A percentile compares a stretch with the other conserved stretches of the same genome.
Evolutionary conservation across 2,113 vertebrate genomes (phyloP).

Genomic region (Opisthocomus hoazin): DNA sequence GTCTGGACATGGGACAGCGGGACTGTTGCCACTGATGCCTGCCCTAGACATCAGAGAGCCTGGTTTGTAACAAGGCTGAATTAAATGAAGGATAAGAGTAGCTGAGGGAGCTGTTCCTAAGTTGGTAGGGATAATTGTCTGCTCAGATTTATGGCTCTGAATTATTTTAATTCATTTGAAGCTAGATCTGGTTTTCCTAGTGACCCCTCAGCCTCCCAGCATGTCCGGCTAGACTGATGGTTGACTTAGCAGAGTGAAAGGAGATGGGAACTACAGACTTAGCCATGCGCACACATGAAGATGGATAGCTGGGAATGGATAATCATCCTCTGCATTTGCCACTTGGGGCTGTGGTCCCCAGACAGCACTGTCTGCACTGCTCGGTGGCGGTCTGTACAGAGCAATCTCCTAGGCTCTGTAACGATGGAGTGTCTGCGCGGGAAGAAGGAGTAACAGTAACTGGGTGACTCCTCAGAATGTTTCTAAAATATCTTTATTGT

Average conservation of each 20-base stretch:
- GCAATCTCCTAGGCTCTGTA: background rate
- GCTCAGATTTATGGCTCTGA: background rate
- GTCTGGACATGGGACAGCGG: background rate
- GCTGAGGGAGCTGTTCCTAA: background rate
- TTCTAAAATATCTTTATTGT: conserved; percentile 20
- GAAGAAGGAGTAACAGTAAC: background rate
- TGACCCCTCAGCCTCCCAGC: background rate
- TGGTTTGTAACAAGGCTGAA: background rate
- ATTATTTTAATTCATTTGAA: background rate
- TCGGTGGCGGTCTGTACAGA: background rate
- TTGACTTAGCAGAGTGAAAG: background rate
- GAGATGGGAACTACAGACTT: background rate
- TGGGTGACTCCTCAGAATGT: background rate
- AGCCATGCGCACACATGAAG: rapidly evolving
- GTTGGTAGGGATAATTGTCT: background rate
- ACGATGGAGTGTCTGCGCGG: background rate
- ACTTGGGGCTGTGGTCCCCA: background rate
- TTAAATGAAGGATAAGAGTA: background rate
- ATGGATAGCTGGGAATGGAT: background rate
- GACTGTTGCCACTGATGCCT: background rate
- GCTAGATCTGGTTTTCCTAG: background rate
- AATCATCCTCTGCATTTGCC: background rate
- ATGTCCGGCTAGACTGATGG: background rate
- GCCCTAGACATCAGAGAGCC: background rate
- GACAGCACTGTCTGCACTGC: background rate